These are phyloP conservation scores for Patella pellucida DNA, from an alignment of 2,888 invertebrate species.

Conservation along the genomic window DNA sequence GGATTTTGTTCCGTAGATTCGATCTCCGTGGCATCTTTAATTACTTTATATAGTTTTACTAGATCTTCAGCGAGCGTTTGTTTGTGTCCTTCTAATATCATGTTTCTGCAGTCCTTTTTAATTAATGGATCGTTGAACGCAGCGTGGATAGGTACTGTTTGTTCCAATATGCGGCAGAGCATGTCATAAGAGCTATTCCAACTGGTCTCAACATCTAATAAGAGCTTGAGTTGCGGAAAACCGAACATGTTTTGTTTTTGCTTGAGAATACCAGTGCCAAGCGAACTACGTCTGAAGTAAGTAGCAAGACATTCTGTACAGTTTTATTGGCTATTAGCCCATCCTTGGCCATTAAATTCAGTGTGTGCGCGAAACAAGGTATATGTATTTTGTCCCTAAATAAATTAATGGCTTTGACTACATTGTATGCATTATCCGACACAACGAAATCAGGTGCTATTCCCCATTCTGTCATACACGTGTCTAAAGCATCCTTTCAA, in stretches of 20 bases:
- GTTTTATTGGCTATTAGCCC: background rate
- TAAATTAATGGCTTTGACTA: background rate
- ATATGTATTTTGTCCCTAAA: background rate
- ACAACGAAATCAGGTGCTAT: conserved; percentile 1
- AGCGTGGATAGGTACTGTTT: background rate
- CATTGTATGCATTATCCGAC: conserved; percentile 16
- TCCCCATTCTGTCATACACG: conserved; percentile 5
- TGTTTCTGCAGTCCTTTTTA: background rate
- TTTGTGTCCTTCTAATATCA: background rate
- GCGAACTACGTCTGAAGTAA: conserved; percentile 9
- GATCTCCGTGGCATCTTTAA: background rate
- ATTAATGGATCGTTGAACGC: background rate
- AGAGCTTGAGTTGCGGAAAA: background rate
- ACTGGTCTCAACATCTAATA: conserved; percentile 17
- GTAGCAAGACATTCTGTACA: background rate
- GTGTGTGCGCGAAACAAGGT: conserved; percentile 19
- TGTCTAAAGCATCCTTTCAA: background rate
- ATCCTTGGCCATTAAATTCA: conserved; percentile 2
- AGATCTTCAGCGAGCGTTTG: background rate
- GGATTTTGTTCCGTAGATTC: background rate
- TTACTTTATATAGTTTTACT: background rate
- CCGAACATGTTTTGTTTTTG: background rate
- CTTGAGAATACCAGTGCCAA: background rate
- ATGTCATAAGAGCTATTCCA: conserved; percentile 17
- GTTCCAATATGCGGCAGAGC: conserved; percentile 4